Percentiles rank a stretch among this genome's conserved stretches.
Conservation (phyloP, 2,797 vertebrate genomes). For the Luscinia megarhynchos region DNA sequence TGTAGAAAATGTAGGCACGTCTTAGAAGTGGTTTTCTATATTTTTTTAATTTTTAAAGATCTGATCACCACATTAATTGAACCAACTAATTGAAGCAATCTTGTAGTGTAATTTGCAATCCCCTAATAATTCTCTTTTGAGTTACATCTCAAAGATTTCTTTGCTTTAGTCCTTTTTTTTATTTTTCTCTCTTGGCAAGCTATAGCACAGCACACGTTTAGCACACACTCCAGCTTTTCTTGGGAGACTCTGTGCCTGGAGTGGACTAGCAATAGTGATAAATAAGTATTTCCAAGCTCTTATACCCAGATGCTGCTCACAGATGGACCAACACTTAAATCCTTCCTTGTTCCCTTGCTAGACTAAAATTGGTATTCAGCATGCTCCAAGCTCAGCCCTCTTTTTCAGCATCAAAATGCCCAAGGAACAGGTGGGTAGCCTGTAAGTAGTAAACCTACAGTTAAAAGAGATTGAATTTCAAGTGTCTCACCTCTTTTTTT, state of each 20-base stretch:
- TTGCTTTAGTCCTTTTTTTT: not conserved
- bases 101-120: not conserved
- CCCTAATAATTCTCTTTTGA: not conserved
- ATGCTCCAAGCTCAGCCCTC: not conserved
- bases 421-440: not conserved
- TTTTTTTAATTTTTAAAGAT: not conserved
- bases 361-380: not conserved
- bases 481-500: not conserved
- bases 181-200: not conserved
- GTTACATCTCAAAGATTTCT: not conserved
- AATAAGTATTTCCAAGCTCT: not conserved
- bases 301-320: not conserved
- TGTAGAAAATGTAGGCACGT: not conserved
- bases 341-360: not conserved
- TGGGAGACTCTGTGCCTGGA: not conserved
- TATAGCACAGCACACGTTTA: not conserved
- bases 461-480: not conserved
- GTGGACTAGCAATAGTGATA: not conserved
- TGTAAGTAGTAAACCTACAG: not conserved
- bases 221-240: not conserved
- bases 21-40: not conserved
- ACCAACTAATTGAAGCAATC: not conserved
- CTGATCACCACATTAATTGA: not conserved
- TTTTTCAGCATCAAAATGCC: not conserved
- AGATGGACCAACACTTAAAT: not conserved